Percentiles rank a stretch among this genome's conserved stretches.
Evolutionary conservation across 53 echinoderm and acorn worm genomes (phyloP).

Genomic region (Holothuria leucospilota): DNA sequence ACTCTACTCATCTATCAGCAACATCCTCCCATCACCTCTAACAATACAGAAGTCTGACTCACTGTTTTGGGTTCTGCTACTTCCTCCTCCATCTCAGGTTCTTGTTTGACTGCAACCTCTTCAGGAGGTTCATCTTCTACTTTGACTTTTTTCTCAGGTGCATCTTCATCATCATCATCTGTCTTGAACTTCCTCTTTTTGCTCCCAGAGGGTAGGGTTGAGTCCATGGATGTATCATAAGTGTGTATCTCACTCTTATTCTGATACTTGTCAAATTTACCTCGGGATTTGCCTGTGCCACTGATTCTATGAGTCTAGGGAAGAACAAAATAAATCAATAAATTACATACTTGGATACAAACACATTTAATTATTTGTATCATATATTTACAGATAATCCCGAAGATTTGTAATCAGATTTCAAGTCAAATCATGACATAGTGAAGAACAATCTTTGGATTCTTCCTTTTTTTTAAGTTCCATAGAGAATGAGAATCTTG

Average conservation of each 20-base stretch:
- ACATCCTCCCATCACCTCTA: not conserved
- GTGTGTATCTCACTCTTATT: constrained; percentile 89
- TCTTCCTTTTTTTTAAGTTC: no score
- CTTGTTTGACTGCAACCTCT: constrained; percentile 40
- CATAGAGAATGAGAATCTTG: no score
- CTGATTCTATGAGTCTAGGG: constrained; percentile 77
- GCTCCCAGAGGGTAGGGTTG: constrained; percentile 83
- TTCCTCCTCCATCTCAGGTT: constrained; percentile 48
- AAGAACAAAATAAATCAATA: constrained; percentile 3
- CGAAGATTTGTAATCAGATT: not conserved
- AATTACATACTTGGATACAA: not conserved
- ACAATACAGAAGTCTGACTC: constrained; percentile 5
- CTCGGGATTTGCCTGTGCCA: constrained; percentile 90
- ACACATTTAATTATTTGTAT: not conserved
- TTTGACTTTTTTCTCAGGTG: constrained; percentile 55
- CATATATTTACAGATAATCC: not conserved
- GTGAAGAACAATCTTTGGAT: no score
- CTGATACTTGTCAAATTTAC: constrained; percentile 89
- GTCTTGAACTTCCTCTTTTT: constrained; percentile 79
- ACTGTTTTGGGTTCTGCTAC: constrained; percentile 77
- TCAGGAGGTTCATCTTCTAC: constrained; percentile 42
- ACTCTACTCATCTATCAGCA: not conserved
- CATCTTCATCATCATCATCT: constrained; percentile 59
- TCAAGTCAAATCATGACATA: no score
- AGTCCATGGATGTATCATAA: constrained; percentile 89